Evolutionary conservation across 1,140 invertebrate species (phyloP), one percentile per base, ranked within the genome.

Genomic region (Glossosoma conforme): DNA sequence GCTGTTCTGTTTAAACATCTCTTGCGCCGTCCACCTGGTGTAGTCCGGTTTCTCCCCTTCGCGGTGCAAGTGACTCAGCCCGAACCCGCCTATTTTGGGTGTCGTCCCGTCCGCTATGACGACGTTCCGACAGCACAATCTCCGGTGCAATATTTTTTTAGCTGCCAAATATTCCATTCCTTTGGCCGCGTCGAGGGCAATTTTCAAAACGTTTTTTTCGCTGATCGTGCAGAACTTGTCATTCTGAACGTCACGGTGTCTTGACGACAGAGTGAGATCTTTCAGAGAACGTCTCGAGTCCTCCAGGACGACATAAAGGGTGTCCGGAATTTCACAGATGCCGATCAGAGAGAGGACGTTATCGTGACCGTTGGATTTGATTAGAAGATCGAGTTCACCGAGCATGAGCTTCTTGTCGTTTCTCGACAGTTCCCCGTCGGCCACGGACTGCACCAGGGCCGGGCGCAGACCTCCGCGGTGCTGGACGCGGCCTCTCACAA

Each of bases 301-400:
- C 67, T 89, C 86, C 21, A 88, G 63, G 1, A 85, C 79, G 14
- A 90, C 72, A 59, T 81, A 84, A 5, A 89, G 67, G 22, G 78
- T 83, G 40, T 87, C 83, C 1, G 79, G 72, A 36, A 83, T 86
- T 65, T 91, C 87, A 61, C 84, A 87, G 17, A 86, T 86, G 3
- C 90, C 90, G 58, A 90, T 76, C 14, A 92, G 76, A 36, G 80
- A 76, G 3, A 89, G 72, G 0, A 92, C 67, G 68, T 90, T 83
- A 13, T 80, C 77, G 65, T 89, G 84, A 28, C 75, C 75, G 51
- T 79, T 80, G 2, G 81, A 70, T 62, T 81, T 78, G 2, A 87
- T 81, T 8, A 91, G 70, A 21, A 84, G 58, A 50, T 88, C 85
- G 21, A 93, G 63, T 57, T 90, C 86, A 35, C 82, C 76, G 11